phyloP scores from a whole-genome alignment of 2,113 vertebrate genomes.

The Murina feae region DNA sequence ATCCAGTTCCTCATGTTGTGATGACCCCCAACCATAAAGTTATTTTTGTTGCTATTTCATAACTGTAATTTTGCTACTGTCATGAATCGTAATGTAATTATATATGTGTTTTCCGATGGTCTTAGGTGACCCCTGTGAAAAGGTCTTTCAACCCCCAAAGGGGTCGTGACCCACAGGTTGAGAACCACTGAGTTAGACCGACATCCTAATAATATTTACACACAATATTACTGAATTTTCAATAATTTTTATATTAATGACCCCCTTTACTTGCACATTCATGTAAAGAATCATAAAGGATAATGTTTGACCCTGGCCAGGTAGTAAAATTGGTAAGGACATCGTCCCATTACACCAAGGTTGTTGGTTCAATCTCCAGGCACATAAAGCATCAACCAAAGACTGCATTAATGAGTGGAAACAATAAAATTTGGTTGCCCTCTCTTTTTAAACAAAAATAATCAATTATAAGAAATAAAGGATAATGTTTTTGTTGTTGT shows the following conservation, averaged over 20 bases:
- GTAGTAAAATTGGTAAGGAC: not conserved
- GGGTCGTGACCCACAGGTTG: no score
- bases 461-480: not conserved
- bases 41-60: no score
- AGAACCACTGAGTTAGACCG: no score
- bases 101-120: no score
- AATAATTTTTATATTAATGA: not conserved
- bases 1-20: no score
- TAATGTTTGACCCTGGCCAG: not conserved
- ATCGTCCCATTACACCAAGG: not conserved
- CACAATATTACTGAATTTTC: not conserved
- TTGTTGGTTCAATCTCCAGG: not conserved
- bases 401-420: not conserved
- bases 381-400: not conserved
- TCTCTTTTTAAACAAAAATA: not conserved
- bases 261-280: not conserved
- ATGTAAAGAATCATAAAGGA: not conserved
- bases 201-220: not conserved
- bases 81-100: no score
- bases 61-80: no score
- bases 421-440: not conserved
- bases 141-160: no score
- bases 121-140: no score
- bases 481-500: not conserved
- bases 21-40: no score